Evolutionary conservation across 2,888 invertebrate genomes (phyloP), one percentile per base, ranked within the genome.

Genomic region (Kuschelorhynchus macadamiae): DNA sequence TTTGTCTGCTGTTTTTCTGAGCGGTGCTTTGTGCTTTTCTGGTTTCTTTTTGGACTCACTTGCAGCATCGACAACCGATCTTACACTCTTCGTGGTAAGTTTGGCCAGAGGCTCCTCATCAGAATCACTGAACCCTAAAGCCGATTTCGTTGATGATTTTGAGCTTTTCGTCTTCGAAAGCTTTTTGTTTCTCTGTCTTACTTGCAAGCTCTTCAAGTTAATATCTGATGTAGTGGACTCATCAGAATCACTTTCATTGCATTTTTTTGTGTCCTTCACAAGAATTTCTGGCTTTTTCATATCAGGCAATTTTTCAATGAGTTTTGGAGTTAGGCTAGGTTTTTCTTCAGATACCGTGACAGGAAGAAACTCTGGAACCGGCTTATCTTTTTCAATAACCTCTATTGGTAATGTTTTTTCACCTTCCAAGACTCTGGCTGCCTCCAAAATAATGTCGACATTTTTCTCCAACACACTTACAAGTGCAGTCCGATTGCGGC

Each of bases 41-140:
- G 42, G 50, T 30, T 60, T 55, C 36, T 65, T 66, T 21, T 55
- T 42, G 32, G 47, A 71, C 49, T 67, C 68, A 12, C 60, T 66
- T 1, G 36, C 11, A n/a, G n/a, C n/a, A 16, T 59, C 64, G 14
- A 41, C 17, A 39, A 1, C 21, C 63, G 42, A 59, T 64, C 12
- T 65, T 47, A 32, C 53, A 61, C 57, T 73, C 61, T 82, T 82
- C 8, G 46, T 3, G 50, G 85, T 85, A 18, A 88, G 80, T 76
- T 89, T 86, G 16, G 88, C 88, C 53, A 90, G 76, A 8, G 89
- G 89, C 77, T 90, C 90, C 75, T 90, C 90, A 74, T 90, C 90
- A 0, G 89, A 90, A 77, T 89, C 89, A 74, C 86, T 87, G 66
- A 88, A 88, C 20, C 71, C 71, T 2, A 67, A 74, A 8, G 61